Evolutionary conservation across 2,797 vertebrate species (phyloP), one percentile per base, ranked within the genome.

Genomic region (Carcharodon carcharias): DNA sequence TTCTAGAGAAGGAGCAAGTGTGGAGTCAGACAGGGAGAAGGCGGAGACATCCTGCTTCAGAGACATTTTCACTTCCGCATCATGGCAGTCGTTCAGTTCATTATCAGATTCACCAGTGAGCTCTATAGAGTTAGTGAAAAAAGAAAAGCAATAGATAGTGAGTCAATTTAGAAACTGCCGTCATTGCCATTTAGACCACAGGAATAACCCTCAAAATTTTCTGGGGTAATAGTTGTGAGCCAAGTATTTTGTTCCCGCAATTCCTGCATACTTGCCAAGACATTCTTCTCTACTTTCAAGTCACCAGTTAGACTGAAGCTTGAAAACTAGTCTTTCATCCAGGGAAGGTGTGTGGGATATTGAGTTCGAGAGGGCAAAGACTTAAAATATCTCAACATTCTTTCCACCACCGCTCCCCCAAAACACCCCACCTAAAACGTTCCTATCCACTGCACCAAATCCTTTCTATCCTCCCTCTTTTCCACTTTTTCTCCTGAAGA

Each of bases 1-100:
- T 71, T 95, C 61, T 1, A 45, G 63, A 50, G 93, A 69, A 69
- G 63, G 93, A 69, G 93, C 61, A 69, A 95, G 88, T 61, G 88
- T 91, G 12, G 88, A 61, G 88, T 91, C 56, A 2, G 54, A 61
- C 28, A 91, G 56, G 56, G 88, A 91, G 56, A 91, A 40, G 63
- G 21, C 65, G 35, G 93, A 67, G 63, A 95, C 93, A 50, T 67
- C 63, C 93, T 95, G 93, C n/a, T 69, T 28, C 93, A 45, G 93
- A 26, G 93, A 95, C 93, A 50, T 45, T 45, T 69, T 95, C 65
- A 95, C 65, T 69, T 95, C 93, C 95, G 63, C 63, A 67, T 69
- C 63, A 18, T 67, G 63, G 45, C 93, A 95, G 65, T 95, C 45
- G 9, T 69, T 50, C 65, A 69, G 0, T 95, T 69, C 40, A 67